phyloP scores from a whole-genome alignment of 2,797 vertebrate genomes.

The Nyctalus aviator region DNA sequence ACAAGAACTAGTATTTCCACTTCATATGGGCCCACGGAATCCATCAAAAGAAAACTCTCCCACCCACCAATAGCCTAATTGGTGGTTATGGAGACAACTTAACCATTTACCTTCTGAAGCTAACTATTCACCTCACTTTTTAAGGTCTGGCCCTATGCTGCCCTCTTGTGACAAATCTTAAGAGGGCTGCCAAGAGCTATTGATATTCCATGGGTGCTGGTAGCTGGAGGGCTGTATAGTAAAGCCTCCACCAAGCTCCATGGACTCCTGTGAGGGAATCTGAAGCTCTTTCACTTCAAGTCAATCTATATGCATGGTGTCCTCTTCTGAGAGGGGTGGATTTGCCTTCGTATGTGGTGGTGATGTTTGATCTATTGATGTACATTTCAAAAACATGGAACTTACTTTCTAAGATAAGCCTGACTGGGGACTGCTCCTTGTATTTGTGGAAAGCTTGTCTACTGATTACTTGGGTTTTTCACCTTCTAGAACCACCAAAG shows the following conservation, averaged over 20 bases:
- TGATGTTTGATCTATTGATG: background rate
- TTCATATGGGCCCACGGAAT: background rate
- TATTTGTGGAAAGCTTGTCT: background rate
- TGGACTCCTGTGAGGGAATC: background rate
- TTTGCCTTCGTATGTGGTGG: background rate
- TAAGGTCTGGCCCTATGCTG: constrained; percentile 72
- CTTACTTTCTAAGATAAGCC: background rate
- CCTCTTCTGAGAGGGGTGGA: background rate
- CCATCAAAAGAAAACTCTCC: background rate
- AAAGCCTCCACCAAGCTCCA: background rate
- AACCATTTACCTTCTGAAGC: background rate
- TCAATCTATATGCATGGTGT: background rate
- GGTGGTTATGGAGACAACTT: background rate
- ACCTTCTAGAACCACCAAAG: constrained; percentile 87
- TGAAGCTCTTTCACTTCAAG: background rate
- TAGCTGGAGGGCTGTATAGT: background rate
- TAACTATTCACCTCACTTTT: background rate
- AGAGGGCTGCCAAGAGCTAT: background rate
- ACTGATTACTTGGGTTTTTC: constrained; percentile 56
- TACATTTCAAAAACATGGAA: constrained; percentile 7
- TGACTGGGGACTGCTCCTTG: background rate
- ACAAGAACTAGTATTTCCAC: background rate
- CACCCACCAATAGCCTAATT: background rate
- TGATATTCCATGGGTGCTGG: background rate
- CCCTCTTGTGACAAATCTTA: constrained; percentile 76